Base-by-base conservation (phyloP, 2,113 vertebrate species). In the Micromys minutus region DNA sequence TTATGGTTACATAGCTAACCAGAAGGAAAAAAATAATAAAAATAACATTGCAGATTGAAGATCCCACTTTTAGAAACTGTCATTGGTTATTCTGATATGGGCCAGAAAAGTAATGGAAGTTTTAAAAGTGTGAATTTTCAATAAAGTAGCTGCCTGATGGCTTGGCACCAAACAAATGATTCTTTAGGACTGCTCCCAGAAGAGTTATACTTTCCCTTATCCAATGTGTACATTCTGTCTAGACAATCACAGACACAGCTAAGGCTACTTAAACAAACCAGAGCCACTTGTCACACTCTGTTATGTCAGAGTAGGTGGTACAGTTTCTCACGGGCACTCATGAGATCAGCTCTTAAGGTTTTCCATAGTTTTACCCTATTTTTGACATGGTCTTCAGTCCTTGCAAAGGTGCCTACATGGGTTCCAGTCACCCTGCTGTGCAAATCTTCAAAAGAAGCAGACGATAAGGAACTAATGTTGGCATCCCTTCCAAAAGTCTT, bases 81-180 rank as follows among this genome's bases (percentile, higher is more conserved):
- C 90, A 87, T 97, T 77, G 87, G 29, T 1, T 92, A 90, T 94
- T 80, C 71, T 94, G 76, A 22, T 95, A 94, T 19, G 76, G 71
- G 67, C 83, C 75, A 95, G 71, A 79, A 95, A 83, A 92, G 3
- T 91, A 93, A 91, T 97, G 89, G 93, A 93, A 90, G 96, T 91
- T 94, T 96, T 85, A 76, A 96, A n/a, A 96, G 47, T 95, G 17
- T 71, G 95, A n/a, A 93, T 96, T 94, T 93, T 22, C 83, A 97
- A 57, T 50, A 4, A 6, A 97, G 75, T 91, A 96, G 7, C 1
- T 36, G 52, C 93, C 31, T 3, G 12, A 96, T 93, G 75, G 5
- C 63, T 89, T 72, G 87, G 83, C 96, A 93, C 63, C 90, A 96
- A 95, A 95, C 90, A 97, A 91, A 87, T 65, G 95, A 96, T 89